These are phyloP conservation scores for Eleginops maclovinus DNA, from an alignment of 2,113 vertebrate species.

Conservation along the genomic window DNA sequence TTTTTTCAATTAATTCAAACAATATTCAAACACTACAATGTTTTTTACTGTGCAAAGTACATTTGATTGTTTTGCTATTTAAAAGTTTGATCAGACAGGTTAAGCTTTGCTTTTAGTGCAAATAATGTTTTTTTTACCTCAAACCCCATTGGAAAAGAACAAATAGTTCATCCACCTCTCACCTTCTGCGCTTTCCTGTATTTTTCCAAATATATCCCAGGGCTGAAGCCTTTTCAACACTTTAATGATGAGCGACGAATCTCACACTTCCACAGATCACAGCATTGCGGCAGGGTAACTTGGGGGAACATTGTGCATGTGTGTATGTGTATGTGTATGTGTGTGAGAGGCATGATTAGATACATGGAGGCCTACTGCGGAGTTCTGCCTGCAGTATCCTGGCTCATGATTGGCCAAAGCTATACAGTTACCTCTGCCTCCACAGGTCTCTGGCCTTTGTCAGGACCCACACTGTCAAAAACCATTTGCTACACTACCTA, in stretches of 20 bases:
- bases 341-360: conserved; percentile 39
- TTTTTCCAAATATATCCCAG: background rate
- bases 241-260: background rate
- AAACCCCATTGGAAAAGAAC: background rate
- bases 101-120: background rate
- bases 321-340: background rate
- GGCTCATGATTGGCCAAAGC: conserved; percentile 58
- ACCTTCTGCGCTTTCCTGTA: background rate
- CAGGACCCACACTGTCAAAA: conserved; percentile 54
- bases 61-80: background rate
- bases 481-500: conserved; percentile 14
- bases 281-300: background rate
- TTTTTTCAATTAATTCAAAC: background rate
- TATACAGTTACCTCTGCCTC: conserved; percentile 52
- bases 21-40: no score
- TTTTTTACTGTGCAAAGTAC: no score
- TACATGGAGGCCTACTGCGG: conserved; percentile 57
- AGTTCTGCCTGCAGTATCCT: conserved; percentile 22
- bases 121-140: background rate
- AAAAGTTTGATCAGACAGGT: background rate
- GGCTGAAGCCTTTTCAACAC: background rate
- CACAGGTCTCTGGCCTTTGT: conserved; percentile 60
- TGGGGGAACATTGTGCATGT: background rate
- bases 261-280: conserved; percentile 1
- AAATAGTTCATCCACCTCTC: background rate